Percentiles rank a stretch among this genome's conserved stretches.
phyloP scores from a whole-genome alignment of 2,797 vertebrate genomes.

The Halcyon chelicuti region DNA sequence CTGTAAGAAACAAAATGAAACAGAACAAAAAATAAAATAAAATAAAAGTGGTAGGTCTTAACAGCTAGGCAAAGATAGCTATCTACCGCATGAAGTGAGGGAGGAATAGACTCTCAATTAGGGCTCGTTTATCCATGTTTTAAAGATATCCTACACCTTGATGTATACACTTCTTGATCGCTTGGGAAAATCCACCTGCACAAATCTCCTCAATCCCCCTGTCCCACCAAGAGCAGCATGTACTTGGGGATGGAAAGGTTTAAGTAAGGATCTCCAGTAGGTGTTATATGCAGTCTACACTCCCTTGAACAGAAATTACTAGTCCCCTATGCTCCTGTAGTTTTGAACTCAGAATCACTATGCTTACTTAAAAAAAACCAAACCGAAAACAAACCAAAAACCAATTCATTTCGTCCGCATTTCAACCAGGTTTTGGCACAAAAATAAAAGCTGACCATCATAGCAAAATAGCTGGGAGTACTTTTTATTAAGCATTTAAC shows the following conservation, averaged over 20 bases:
- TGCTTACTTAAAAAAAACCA: not conserved
- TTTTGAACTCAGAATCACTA: not conserved
- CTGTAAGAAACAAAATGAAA: constrained; percentile 85
- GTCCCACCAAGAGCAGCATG: not conserved
- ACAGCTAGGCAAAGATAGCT: not conserved
- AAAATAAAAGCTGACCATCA: no score
- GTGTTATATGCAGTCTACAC: rapidly evolving
- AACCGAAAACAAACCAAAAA: no score
- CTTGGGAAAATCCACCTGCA: not conserved
- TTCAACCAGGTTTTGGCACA: not conserved
- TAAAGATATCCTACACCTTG: not conserved
- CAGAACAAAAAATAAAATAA: constrained; percentile 80
- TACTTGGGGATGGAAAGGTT: not conserved
- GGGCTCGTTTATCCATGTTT: not conserved
- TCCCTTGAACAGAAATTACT: not conserved
- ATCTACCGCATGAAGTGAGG: not conserved
- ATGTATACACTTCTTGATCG: not conserved
- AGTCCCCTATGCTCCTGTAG: not conserved
- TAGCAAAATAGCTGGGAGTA: no score
- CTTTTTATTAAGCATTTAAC: no score
- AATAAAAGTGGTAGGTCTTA: constrained; percentile 73
- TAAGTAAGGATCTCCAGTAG: rapidly evolving
- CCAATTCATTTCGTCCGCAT: not conserved
- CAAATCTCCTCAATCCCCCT: not conserved
- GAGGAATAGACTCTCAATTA: rapidly evolving